Percentiles rank a stretch among this genome's conserved stretches.
Conservation (phyloP, 2,113 vertebrate genomes). For the Rattus rattus region DNA sequence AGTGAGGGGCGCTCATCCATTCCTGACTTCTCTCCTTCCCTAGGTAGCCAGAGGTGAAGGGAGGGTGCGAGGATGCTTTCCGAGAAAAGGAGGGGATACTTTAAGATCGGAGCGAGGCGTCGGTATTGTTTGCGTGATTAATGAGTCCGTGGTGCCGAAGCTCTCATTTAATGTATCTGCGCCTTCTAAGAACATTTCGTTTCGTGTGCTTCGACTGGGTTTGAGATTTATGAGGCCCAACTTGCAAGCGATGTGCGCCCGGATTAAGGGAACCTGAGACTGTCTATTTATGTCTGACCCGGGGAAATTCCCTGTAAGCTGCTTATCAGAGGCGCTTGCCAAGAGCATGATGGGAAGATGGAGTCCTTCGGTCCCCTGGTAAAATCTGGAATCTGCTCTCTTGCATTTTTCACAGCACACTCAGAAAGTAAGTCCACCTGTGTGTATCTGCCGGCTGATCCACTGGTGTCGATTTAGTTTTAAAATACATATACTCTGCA, state of each 20-base stretch:
- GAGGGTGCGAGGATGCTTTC: background rate
- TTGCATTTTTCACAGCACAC: background rate
- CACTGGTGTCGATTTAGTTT: slow-evolving; percentile 40
- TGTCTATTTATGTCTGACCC: slow-evolving; percentile 73
- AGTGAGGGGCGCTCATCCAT: accelerated
- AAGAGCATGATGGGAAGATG: slow-evolving; percentile 43
- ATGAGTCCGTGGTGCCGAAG: slow-evolving; percentile 45
- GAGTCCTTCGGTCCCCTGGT: background rate
- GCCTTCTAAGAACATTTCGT: slow-evolving; percentile 56
- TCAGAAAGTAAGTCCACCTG: slow-evolving; percentile 12
- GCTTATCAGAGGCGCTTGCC: slow-evolving; percentile 59
- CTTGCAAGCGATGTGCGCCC: slow-evolving; percentile 48
- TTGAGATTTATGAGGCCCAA: slow-evolving; percentile 76
- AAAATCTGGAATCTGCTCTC: slow-evolving; percentile 43
- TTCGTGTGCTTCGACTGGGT: slow-evolving; percentile 51
- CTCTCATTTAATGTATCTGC: slow-evolving; percentile 11
- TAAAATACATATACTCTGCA: background rate
- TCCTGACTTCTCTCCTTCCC: background rate
- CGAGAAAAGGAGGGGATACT: background rate
- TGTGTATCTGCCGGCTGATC: background rate
- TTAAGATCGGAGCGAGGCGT: background rate
- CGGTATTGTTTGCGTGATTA: slow-evolving; percentile 61
- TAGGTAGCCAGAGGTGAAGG: background rate
- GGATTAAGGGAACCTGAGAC: slow-evolving; percentile 71
- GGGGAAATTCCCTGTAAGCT: slow-evolving; percentile 76